Evolutionary conservation across 64 coral and sea anemone species (phyloP).

Genomic region (Pocillopora damicornis): DNA sequence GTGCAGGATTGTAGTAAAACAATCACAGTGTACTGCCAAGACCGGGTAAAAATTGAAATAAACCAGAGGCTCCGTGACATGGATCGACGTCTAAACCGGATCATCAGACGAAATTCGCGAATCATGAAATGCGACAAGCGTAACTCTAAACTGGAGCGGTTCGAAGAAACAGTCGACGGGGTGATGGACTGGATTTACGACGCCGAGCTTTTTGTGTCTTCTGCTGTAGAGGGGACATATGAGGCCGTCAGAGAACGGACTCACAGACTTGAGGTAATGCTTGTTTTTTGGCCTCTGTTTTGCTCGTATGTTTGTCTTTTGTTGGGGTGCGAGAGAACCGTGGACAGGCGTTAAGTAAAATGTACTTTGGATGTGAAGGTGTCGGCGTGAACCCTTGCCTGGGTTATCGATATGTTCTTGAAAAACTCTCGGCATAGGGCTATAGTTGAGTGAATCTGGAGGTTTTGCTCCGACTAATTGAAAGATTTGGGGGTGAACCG

Average conservation of each 20-base stretch:
- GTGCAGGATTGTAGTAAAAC: slow-evolving; percentile 74
- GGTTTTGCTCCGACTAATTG: too few relatives aligned
- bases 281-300: neutral
- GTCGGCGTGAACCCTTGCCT: too few relatives aligned
- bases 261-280: slow-evolving; percentile 40
- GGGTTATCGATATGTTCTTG: too few relatives aligned
- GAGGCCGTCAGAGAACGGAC: slow-evolving; percentile 62
- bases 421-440: too few relatives aligned
- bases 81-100: slow-evolving; percentile 78
- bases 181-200: slow-evolving; percentile 96
- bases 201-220: slow-evolving; percentile 62
- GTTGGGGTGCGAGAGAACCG: neutral
- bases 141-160: slow-evolving; percentile 79
- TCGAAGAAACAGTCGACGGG: slow-evolving; percentile 80
- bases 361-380: too few relatives aligned
- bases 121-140: slow-evolving; percentile 90
- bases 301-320: neutral
- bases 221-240: slow-evolving; percentile 64
- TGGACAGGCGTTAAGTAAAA: too few relatives aligned
- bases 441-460: too few relatives aligned
- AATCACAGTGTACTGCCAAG: slow-evolving; percentile 48
- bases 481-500: too few relatives aligned
- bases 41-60: slow-evolving; percentile 70
- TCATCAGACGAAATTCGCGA: slow-evolving; percentile 75
- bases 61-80: slow-evolving; percentile 58